These are phyloP conservation scores for Pseudomugil tenellus DNA, from an alignment of 2,797 vertebrate species.

Conservation along the genomic window DNA sequence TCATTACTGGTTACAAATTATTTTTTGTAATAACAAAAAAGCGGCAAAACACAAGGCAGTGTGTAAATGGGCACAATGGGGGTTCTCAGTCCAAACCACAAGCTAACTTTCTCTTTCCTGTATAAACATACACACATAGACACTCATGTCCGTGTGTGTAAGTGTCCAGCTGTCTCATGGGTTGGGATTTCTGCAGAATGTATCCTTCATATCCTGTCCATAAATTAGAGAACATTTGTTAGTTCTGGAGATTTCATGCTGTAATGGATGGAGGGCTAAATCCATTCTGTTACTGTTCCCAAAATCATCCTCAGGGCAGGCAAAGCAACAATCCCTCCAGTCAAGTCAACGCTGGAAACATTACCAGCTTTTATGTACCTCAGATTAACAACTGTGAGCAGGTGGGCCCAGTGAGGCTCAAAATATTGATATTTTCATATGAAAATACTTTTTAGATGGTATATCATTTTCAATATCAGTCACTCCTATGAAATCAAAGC, in stretches of 20 bases:
- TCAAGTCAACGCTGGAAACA: slow-evolving; percentile 18
- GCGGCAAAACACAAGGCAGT: slow-evolving; percentile 45
- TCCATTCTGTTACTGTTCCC: slow-evolving; percentile 47
- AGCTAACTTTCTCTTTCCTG: too few species aligned
- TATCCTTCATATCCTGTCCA: slow-evolving; percentile 69
- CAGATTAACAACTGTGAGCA: not conserved
- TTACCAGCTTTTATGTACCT: slow-evolving; percentile 25
- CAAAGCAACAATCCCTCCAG: slow-evolving; percentile 33
- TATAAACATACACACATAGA: not conserved
- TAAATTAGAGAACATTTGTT: slow-evolving; percentile 55
- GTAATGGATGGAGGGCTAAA: slow-evolving; percentile 42
- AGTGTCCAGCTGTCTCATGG: slow-evolving; percentile 58
- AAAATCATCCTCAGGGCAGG: slow-evolving; percentile 54
- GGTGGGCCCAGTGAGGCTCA: too few species aligned
- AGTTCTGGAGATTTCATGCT: slow-evolving; percentile 52
- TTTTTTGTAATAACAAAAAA: slow-evolving; percentile 45
- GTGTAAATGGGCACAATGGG: slow-evolving; percentile 21
- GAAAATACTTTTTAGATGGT: too few species aligned
- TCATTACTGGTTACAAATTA: slow-evolving; percentile 37
- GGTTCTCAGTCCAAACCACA: slow-evolving; percentile 50
- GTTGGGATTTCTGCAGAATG: slow-evolving; percentile 55
- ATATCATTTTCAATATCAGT: too few species aligned
- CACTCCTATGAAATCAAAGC: too few species aligned
- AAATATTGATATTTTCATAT: too few species aligned
- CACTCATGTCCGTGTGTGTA: too few species aligned